These are phyloP conservation scores for Oreochromis aureus DNA, from an alignment of 2,113 vertebrate genomes.

Conservation along the genomic window DNA sequence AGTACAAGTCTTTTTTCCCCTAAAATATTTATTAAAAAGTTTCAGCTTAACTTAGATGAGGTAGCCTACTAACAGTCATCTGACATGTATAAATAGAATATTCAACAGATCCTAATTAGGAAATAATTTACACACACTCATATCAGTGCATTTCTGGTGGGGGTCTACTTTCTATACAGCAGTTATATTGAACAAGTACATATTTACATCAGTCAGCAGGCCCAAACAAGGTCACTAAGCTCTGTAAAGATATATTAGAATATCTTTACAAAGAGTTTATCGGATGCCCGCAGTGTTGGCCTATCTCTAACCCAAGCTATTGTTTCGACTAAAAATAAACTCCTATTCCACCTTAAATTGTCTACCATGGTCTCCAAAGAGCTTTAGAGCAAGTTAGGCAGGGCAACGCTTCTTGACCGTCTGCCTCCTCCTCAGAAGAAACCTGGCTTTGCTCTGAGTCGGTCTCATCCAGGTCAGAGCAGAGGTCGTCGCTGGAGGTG, in stretches of 20 bases:
- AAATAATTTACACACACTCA: slow-evolving; percentile 43
- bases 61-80: slow-evolving; percentile 1
- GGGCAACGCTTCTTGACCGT: slow-evolving; percentile 55
- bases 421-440: slow-evolving; percentile 64
- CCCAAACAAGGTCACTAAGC: background rate
- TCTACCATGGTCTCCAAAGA: slow-evolving; percentile 95
- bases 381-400: slow-evolving; percentile 62
- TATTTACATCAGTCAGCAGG: slow-evolving; percentile 45
- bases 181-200: slow-evolving; percentile 51
- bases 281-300: slow-evolving; percentile 1
- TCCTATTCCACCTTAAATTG: background rate
- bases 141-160: background rate
- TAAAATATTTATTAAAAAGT: slow-evolving; percentile 49
- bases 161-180: slow-evolving; percentile 41
- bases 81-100: slow-evolving; percentile 46
- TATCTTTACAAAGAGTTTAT: slow-evolving; percentile 42
- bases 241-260: background rate
- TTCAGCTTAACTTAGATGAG: background rate
- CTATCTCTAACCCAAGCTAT: slow-evolving; percentile 6
- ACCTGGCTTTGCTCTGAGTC: slow-evolving; percentile 76
- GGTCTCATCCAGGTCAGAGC: slow-evolving; percentile 83
- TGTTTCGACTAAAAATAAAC: background rate
- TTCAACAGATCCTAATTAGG: slow-evolving; percentile 8
- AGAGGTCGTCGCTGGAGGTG: slow-evolving; percentile 73
- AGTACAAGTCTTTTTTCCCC: background rate